A percentile compares a stretch with the other conserved stretches of the same genome.
phyloP scores from a whole-genome alignment of 2,797 vertebrate genomes.

The Trichosurus vulpecula region DNA sequence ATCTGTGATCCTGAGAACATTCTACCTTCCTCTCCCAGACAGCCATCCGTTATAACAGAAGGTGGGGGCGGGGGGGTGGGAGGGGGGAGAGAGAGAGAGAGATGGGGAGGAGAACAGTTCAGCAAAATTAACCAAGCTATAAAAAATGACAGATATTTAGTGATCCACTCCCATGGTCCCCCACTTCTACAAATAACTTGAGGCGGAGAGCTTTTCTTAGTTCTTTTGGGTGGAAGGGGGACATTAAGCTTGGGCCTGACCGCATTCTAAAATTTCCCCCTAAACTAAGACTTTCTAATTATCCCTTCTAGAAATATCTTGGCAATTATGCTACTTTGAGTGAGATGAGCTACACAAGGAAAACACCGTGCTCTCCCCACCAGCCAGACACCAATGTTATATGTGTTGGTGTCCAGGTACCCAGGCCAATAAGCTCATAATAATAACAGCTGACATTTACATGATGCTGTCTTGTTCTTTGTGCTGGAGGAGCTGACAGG shows the following conservation, averaged over 20 bases:
- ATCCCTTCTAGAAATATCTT: constrained; percentile 40
- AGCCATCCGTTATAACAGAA: background rate
- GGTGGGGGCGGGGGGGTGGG: too few species aligned
- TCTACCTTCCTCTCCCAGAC: background rate
- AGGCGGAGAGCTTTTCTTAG: background rate
- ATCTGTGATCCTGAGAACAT: background rate
- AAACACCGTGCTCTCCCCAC: constrained; percentile 26
- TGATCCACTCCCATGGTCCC: background rate
- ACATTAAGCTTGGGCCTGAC: background rate
- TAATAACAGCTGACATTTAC: background rate
- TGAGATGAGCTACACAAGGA: constrained; percentile 36
- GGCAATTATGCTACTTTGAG: background rate
- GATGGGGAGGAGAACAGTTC: background rate
- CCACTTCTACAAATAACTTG: background rate
- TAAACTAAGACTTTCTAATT: background rate
- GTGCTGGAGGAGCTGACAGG: background rate
- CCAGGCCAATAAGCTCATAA: background rate
- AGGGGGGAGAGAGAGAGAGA: background rate
- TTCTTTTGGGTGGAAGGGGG: background rate
- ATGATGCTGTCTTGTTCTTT: background rate
- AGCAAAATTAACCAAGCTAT: background rate
- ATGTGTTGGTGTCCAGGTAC: constrained; percentile 22
- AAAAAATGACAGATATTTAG: background rate
- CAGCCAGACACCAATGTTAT: background rate
- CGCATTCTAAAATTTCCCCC: background rate